phyloP scores from a whole-genome alignment of 2,888 invertebrate species.

The Ophraella communa region DNA sequence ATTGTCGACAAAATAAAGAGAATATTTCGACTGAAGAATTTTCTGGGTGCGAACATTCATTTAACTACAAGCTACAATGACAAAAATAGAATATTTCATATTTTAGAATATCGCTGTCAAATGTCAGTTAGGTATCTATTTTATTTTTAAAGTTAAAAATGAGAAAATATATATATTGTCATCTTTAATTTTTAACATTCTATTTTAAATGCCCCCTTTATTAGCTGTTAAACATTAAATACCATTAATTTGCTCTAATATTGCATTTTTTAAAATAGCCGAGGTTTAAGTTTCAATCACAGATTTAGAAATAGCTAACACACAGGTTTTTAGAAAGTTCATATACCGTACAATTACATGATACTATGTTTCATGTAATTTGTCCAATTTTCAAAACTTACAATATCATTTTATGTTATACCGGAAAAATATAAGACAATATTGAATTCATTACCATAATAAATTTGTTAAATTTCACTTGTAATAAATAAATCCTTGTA shows the following conservation, averaged over 20 bases:
- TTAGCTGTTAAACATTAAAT: not conserved
- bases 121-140: not conserved
- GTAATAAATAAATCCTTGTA: too few species aligned
- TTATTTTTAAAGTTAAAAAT: not conserved
- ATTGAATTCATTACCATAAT: not conserved
- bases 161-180: not conserved
- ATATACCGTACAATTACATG: not conserved
- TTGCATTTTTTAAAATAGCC: not conserved
- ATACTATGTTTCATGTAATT: not conserved
- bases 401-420: not conserved
- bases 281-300: not conserved
- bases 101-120: not conserved
- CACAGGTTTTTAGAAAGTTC: not conserved
- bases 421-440: not conserved
- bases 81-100: not conserved
- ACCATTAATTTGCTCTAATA: not conserved
- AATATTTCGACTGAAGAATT: not conserved
- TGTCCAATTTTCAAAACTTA: not conserved
- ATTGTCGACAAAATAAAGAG: not conserved
- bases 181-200: not conserved
- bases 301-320: not conserved
- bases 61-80: not conserved
- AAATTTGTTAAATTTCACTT: too few species aligned
- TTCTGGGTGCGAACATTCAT: not conserved
- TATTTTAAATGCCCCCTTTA: not conserved